Percentiles rank a stretch among this genome's conserved stretches.
These are phyloP conservation scores for Enhydra lutris DNA, from an alignment of 2,113 vertebrate genomes.

Conservation along the genomic window DNA sequence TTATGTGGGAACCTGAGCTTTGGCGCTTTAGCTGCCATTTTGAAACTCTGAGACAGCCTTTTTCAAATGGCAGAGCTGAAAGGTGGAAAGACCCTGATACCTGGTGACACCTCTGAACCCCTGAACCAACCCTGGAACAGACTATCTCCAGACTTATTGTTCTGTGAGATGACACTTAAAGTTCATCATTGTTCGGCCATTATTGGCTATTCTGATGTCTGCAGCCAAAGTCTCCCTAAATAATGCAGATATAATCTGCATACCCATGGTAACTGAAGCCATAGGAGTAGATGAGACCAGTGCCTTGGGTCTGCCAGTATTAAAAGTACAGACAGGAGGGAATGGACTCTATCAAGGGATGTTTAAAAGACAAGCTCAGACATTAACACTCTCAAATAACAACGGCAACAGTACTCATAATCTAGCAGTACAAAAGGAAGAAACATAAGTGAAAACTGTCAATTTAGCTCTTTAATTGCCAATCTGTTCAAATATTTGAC, in stretches of 20 bases:
- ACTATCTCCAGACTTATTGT: not conserved
- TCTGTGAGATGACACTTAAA: not conserved
- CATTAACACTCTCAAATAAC: not conserved
- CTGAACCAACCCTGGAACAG: not conserved
- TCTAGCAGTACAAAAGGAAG: not conserved
- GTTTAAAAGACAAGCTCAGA: not conserved
- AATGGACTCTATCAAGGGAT: not conserved
- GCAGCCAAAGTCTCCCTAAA: not conserved
- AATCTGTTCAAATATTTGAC: slow-evolving; percentile 8
- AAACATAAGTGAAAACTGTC: not conserved
- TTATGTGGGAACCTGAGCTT: not conserved
- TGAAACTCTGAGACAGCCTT: not conserved
- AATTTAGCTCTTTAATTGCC: not conserved
- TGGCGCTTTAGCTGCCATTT: not conserved
- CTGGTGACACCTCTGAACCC: not conserved
- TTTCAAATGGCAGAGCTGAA: not conserved
- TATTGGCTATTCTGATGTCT: not conserved
- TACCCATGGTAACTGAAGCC: not conserved
- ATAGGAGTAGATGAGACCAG: not conserved
- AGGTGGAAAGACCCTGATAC: not conserved
- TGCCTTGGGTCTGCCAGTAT: not conserved
- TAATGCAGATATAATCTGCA: not conserved
- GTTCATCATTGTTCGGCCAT: not conserved
- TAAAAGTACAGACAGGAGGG: not conserved
- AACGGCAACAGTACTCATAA: not conserved